Evolutionary conservation across 2,113 vertebrate genomes (phyloP), one percentile per base, ranked within the genome.

Genomic region (Xyrauchen texanus): DNA sequence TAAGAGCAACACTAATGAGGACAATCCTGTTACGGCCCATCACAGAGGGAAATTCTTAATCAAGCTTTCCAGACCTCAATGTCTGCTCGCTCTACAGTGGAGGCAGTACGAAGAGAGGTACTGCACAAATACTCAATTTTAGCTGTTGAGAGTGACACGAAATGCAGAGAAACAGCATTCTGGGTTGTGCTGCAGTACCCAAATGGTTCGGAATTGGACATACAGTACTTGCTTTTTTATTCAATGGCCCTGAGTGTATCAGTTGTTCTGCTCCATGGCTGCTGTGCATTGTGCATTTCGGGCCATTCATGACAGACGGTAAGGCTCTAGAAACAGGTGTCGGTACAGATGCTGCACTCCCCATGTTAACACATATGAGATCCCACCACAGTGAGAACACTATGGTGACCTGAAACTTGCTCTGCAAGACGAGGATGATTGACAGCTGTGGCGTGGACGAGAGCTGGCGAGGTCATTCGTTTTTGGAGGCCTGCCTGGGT

Each of bases 11-110:
- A 4, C 79, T 93, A 93, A 93, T 92, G 90, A 93, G 88, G 88
- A 89, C 89, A 92, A 92, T 92, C 90, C 93, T 88, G 89, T 93
- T 92, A 92, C 86, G 84, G 87, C 85, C 86, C 88, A 81, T 68
- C 72, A 46, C n/a, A 45, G 67, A 34, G 77, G 44, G 58, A 49
- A 67, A 81, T 66, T 76, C 73, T 77, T 70, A 80, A 61, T 76
- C 76, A 68, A 78, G 51, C 70, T 63, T 66, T 53, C 57, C 51
- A 46, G 69, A 65, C 76, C 75, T 78, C 1, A 9, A 34, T 71
- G 46, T 58, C 68, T 55, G 21, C 21, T 34, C 21, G 21, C 21
- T 34, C 21, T 34, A 34, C 21, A 34, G 21, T 3, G 21, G 21
- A 34, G 21, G 21, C 21, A 34, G 3, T 34, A 34, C 21, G 21